Percentiles rank a stretch among this genome's conserved stretches.
These are phyloP conservation scores for Mimas tiliae DNA, from an alignment of 2,888 invertebrate species.

Conservation along the genomic window DNA sequence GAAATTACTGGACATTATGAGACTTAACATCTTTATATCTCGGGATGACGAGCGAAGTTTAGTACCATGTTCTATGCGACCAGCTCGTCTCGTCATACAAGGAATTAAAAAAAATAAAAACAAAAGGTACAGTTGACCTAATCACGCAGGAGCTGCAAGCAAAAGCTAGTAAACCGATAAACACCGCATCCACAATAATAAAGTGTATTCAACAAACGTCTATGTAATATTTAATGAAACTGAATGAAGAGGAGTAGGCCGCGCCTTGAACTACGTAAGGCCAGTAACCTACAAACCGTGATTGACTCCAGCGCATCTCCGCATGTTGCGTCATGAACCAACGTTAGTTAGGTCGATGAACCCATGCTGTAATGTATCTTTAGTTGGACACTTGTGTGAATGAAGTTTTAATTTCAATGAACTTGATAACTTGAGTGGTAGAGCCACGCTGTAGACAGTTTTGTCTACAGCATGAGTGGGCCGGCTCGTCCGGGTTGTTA, in stretches of 20 bases:
- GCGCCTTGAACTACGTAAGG: slow-evolving; percentile 33
- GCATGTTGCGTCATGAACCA: slow-evolving; percentile 26
- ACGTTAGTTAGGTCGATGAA: slow-evolving; percentile 35
- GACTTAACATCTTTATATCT: too few relatives aligned
- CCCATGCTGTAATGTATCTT: slow-evolving; percentile 28
- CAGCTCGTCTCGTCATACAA: too few relatives aligned
- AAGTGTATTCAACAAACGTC: not conserved
- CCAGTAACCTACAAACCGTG: slow-evolving; percentile 17
- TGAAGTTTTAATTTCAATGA: not conserved
- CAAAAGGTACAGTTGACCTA: too few relatives aligned
- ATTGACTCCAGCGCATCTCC: slow-evolving; percentile 26
- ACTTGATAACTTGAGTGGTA: not conserved
- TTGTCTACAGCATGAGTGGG: too few relatives aligned
- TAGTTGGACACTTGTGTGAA: not conserved
- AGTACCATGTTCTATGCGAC: too few relatives aligned
- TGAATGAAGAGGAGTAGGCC: slow-evolving; percentile 52
- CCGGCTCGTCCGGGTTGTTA: too few relatives aligned
- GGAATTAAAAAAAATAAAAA: too few relatives aligned
- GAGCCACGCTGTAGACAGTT: too few relatives aligned
- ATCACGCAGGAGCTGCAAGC: too few relatives aligned
- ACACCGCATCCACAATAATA: not conserved
- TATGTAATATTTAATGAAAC: slow-evolving; percentile 36
- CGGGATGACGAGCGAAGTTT: too few relatives aligned
- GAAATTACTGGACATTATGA: too few relatives aligned
- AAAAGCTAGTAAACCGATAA: too few relatives aligned